Conservation (phyloP, 2,888 invertebrate genomes). For the Subacronicta megacephala region DNA sequence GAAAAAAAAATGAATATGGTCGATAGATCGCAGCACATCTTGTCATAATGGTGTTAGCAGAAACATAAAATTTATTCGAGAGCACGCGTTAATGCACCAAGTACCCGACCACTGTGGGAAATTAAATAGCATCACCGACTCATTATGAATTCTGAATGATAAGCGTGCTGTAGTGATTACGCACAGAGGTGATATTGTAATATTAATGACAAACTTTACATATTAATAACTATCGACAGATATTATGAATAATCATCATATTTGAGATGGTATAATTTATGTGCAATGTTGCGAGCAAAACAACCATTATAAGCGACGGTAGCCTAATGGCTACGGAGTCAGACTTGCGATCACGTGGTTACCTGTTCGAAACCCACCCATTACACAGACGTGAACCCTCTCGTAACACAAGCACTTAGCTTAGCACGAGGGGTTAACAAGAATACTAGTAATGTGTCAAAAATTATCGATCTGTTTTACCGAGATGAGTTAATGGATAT, state of each 20-base stretch:
- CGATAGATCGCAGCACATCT: slow-evolving; percentile 18
- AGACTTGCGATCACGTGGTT: too few relatives aligned
- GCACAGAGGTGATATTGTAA: slow-evolving; percentile 16
- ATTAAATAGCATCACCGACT: slow-evolving; percentile 22
- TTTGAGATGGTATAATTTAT: background rate
- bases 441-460: too few relatives aligned
- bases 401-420: too few relatives aligned
- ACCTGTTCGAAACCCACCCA: too few relatives aligned
- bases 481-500: too few relatives aligned
- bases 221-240: slow-evolving; percentile 27
- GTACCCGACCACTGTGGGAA: slow-evolving; percentile 2
- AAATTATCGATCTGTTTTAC: too few relatives aligned
- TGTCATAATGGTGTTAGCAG: slow-evolving; percentile 24
- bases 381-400: too few relatives aligned
- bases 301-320: too few relatives aligned
- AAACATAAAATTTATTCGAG: slow-evolving; percentile 50
- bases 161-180: slow-evolving; percentile 14
- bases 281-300: background rate
- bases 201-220: slow-evolving; percentile 40
- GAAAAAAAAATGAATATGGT: background rate
- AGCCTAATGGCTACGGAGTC: too few relatives aligned
- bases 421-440: too few relatives aligned
- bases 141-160: slow-evolving; percentile 38
- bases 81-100: slow-evolving; percentile 47
- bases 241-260: background rate